Base-by-base conservation (phyloP, 2,113 vertebrate genomes). In the Proteles cristata region DNA sequence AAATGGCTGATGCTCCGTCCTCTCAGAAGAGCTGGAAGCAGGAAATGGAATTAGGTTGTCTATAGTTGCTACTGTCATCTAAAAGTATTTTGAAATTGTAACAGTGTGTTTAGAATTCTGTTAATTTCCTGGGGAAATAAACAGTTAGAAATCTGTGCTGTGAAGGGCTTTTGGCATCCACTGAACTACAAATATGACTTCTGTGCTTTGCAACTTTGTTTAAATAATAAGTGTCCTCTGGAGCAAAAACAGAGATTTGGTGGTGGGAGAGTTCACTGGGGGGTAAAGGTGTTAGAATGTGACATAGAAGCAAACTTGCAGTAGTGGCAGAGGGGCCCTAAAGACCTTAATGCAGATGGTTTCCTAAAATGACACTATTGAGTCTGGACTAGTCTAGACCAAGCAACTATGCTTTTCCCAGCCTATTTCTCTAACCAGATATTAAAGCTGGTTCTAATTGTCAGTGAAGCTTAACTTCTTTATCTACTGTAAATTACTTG, bases 401-500 rank as follows among this genome's bases (percentile, higher is more conserved):
- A 69, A 26, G 76, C 68, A 19, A 4, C 77, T 79, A 1, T 79
- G 69, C 50, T 80, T 89, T 82, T 90, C 89, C 73, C 66, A 93
- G 26, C 63, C 21, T 33, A 2, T 69, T 92, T 87, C 76, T 96
- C 80, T 95, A 66, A 81, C 88, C 81, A 39, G 69, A 17, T 92
- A 55, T 68, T 80, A 93, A 89, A 71, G 1, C 87, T 84, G 28
- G 76, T 95, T 96, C 95, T 98, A 71, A 96, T 82, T 93, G 93
- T 96, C 93, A 86, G 66, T 93, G 94, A 96, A 92, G 79, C 53
- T 81, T 90, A 86, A 71, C 66, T 95, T 93, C 61, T 92, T 95
- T 83, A 92, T 71, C 87, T 92, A 86, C 88, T 96, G 86, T 93
- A 92, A 97, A 96, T 94, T 95, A 85, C 80, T 81, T 94, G 97